These are phyloP conservation scores for Athalia cordata DNA, from an alignment of 2,888 invertebrate genomes.

Conservation along the genomic window DNA sequence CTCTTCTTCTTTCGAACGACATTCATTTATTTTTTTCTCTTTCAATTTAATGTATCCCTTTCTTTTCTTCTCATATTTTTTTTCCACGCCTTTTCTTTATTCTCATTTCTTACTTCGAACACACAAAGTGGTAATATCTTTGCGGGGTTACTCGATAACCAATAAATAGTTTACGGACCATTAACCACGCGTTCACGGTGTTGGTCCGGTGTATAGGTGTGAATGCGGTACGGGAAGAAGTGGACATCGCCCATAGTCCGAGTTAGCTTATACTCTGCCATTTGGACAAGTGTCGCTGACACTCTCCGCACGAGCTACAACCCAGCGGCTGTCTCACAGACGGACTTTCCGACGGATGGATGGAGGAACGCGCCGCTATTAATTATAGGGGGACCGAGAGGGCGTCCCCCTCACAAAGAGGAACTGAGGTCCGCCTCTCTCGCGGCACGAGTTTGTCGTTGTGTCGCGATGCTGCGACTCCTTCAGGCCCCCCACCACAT, in stretches of 20 bases:
- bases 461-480: constrained; percentile 50
- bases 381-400: constrained; percentile 61
- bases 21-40: constrained; percentile 43
- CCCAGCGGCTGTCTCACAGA: background rate
- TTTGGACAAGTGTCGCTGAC: constrained; percentile 37
- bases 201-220: no score
- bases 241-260: background rate
- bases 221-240: no score
- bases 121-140: no score
- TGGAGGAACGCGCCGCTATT: constrained; percentile 57
- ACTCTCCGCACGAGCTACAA: constrained; percentile 19
- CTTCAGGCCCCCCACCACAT: constrained; percentile 52
- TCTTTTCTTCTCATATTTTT: background rate
- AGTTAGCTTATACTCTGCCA: background rate
- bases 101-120: no score
- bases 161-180: constrained; percentile 7
- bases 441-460: constrained; percentile 60
- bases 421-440: constrained; percentile 58
- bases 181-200: background rate
- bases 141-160: background rate
- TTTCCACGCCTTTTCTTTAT: background rate
- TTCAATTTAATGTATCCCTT: background rate
- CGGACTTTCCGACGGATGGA: constrained; percentile 40
- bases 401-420: constrained; percentile 59
- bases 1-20: background rate